phyloP scores from a whole-genome alignment of 2,113 vertebrate genomes.

The Dryoscopus gambensis region DNA sequence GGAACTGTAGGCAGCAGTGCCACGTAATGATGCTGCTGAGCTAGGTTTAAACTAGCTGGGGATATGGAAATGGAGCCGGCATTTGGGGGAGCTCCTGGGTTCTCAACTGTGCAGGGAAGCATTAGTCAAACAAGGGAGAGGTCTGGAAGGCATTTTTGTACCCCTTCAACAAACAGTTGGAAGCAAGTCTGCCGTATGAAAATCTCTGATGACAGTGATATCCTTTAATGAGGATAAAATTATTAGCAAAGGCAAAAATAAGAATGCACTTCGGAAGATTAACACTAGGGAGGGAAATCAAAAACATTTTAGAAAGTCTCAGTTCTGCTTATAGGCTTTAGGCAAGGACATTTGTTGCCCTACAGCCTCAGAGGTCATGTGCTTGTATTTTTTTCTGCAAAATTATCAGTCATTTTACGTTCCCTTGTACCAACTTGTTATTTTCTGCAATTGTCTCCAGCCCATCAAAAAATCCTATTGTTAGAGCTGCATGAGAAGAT shows the following conservation, averaged over 20 bases:
- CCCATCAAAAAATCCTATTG: neutral
- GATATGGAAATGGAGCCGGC: neutral
- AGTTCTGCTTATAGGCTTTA: neutral
- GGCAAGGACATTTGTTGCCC: neutral
- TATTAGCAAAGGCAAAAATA: neutral
- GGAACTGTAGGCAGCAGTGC: neutral
- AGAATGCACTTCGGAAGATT: neutral
- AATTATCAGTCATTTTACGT: slow-evolving; percentile 28
- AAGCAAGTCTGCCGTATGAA: neutral
- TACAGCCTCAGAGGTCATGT: neutral
- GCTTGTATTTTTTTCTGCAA: neutral
- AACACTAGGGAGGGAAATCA: neutral
- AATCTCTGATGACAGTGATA: neutral
- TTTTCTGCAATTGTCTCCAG: slow-evolving; percentile 35
- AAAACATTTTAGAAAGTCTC: neutral
- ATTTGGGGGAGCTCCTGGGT: neutral
- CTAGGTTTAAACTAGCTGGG: neutral
- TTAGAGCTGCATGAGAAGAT: slow-evolving; percentile 10
- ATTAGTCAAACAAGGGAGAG: neutral
- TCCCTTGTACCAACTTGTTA: slow-evolving; percentile 18
- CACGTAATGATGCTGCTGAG: neutral
- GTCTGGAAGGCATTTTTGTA: neutral
- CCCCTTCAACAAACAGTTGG: slow-evolving; percentile 1
- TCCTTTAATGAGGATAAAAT: neutral
- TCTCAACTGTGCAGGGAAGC: neutral